phyloP scores from a whole-genome alignment of 2,113 vertebrate genomes.

The Megaceryle maxima region DNA sequence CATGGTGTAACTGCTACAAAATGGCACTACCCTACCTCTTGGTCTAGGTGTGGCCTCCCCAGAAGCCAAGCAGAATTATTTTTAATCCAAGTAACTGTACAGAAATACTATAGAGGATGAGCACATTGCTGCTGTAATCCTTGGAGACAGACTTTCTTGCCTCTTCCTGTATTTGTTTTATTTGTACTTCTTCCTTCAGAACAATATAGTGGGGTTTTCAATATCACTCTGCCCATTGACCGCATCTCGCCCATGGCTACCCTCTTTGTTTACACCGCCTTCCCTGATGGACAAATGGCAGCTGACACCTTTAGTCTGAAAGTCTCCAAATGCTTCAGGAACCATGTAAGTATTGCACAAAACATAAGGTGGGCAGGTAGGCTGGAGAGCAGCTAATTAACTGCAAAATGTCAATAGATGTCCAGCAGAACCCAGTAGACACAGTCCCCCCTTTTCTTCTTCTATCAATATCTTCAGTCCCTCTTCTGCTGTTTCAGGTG shows the following conservation, averaged over 20 bases:
- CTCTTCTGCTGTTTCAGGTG: slow-evolving; percentile 64
- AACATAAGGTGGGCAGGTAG: background rate
- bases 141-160: background rate
- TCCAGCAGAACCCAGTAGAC: background rate
- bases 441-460: background rate
- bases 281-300: slow-evolving; percentile 76
- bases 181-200: background rate
- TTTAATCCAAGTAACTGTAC: background rate
- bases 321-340: slow-evolving; percentile 77
- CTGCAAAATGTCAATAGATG: background rate
- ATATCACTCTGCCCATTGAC: slow-evolving; percentile 49
- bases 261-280: slow-evolving; percentile 77
- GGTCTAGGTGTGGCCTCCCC: background rate
- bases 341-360: slow-evolving; percentile 71
- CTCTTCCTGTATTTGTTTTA: background rate
- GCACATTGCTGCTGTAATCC: background rate
- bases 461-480: background rate
- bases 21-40: background rate
- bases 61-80: background rate
- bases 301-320: slow-evolving; percentile 77
- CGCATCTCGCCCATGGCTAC: slow-evolving; percentile 74
- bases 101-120: background rate
- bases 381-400: background rate
- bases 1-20: background rate
- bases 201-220: slow-evolving; percentile 60